Conservation (phyloP, 2,888 invertebrate species). For the Adela reaumurella region DNA sequence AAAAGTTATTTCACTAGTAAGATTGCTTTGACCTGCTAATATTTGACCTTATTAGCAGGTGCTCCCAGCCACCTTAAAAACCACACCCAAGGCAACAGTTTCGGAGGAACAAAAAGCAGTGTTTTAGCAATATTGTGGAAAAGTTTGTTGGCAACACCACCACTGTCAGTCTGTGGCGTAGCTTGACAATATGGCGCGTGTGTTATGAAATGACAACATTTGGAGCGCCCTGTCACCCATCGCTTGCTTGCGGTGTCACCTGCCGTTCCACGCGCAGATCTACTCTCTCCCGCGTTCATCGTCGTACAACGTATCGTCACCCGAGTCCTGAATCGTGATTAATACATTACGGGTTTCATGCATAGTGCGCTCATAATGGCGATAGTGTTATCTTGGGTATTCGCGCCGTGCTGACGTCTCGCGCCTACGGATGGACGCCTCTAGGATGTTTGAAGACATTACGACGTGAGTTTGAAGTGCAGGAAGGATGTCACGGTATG, state of each 20-base stretch:
- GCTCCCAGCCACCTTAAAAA: too few species aligned
- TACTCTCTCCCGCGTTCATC: neutral
- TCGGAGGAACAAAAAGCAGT: too few species aligned
- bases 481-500: conserved; percentile 59
- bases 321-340: neutral
- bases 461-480: neutral
- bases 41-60: too few species aligned
- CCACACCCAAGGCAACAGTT: too few species aligned
- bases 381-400: conserved; percentile 53
- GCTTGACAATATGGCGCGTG: neutral
- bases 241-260: neutral
- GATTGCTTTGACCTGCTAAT: too few species aligned
- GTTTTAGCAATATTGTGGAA: too few species aligned
- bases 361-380: conserved; percentile 37
- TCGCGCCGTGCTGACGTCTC: conserved; percentile 22
- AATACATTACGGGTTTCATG: neutral
- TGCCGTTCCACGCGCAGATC: conserved; percentile 2
- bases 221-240: conserved; percentile 1
- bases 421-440: neutral
- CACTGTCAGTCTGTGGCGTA: neutral
- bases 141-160: too few species aligned
- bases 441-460: neutral
- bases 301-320: neutral
- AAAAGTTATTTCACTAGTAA: too few species aligned
- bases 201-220: conserved; percentile 57